Conservation (phyloP, 2,888 invertebrate species). For the Lasioglossum vierecki region DNA sequence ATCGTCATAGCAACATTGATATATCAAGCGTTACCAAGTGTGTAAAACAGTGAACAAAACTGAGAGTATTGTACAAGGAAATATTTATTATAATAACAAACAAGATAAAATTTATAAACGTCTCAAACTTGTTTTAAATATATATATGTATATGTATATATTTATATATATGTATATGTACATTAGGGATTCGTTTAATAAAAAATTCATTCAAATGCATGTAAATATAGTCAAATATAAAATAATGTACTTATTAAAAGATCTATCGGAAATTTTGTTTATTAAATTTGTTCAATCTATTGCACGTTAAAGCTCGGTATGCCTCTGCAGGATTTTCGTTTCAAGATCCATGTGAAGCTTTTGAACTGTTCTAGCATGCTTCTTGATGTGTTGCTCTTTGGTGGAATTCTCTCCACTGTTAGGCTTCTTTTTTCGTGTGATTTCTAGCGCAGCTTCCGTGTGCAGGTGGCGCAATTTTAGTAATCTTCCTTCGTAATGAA, state of each 20-base stretch:
- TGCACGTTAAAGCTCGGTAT: slow-evolving; percentile 88
- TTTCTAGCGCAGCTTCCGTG: slow-evolving; percentile 91
- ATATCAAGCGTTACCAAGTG: slow-evolving; percentile 50
- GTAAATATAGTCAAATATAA: slow-evolving; percentile 27
- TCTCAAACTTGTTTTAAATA: neutral
- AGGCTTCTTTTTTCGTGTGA: slow-evolving; percentile 88
- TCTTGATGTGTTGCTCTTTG: slow-evolving; percentile 90
- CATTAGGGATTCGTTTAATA: neutral
- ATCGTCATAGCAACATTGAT: slow-evolving; percentile 74
- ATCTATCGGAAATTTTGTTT: neutral
- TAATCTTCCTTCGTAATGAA: slow-evolving; percentile 94
- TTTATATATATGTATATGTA: neutral
- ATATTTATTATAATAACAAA: slow-evolving; percentile 28
- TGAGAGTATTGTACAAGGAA: neutral
- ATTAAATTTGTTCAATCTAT: neutral
- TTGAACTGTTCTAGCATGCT: slow-evolving; percentile 93
- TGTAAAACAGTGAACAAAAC: neutral
- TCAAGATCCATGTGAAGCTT: slow-evolving; percentile 93
- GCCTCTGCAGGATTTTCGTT: slow-evolving; percentile 90
- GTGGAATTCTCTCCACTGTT: slow-evolving; percentile 81
- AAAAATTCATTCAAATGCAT: neutral
- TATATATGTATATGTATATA: slow-evolving; percentile 2
- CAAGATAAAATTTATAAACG: slow-evolving; percentile 19
- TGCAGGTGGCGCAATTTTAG: slow-evolving; percentile 93
- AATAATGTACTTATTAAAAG: neutral